Percentiles rank a stretch among this genome's conserved stretches.
Evolutionary conservation across 1,140 invertebrate genomes (phyloP).

Genomic region (Goniozus legneri): DNA sequence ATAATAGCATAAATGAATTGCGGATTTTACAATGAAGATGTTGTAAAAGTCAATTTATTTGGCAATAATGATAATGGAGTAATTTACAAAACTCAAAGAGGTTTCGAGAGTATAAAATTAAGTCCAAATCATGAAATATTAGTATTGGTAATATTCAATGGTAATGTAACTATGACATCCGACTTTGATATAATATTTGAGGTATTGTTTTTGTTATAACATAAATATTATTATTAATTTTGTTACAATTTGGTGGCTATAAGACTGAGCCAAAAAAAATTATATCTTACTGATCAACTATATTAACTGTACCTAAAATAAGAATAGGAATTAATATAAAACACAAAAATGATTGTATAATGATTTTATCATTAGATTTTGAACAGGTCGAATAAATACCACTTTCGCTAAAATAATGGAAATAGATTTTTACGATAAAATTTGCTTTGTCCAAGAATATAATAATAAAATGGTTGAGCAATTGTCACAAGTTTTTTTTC

Average conservation of each 20-base stretch:
- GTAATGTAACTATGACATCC: conserved; percentile 56
- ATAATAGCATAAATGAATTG: conserved; percentile 26
- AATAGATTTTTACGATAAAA: too few species aligned
- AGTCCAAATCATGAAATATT: conserved; percentile 69
- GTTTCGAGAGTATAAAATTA: conserved; percentile 57
- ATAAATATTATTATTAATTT: conserved; percentile 4
- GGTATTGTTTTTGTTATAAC: conserved; percentile 20
- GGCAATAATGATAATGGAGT: conserved; percentile 25
- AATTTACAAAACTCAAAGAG: conserved; percentile 50
- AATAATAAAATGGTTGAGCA: conserved; percentile 59
- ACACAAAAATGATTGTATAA: too few species aligned
- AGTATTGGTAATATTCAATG: conserved; percentile 51
- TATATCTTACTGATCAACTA: too few species aligned
- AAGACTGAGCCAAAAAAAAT: too few species aligned
- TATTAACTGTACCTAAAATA: too few species aligned
- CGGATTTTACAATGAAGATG: conserved; percentile 28
- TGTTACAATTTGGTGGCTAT: not conserved
- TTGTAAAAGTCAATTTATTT: conserved; percentile 22
- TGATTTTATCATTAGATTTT: too few species aligned
- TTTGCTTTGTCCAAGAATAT: too few species aligned
- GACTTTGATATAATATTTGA: conserved; percentile 60
- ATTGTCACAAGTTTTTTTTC: conserved; percentile 49
- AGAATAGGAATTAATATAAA: too few species aligned
- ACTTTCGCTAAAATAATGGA: too few species aligned
- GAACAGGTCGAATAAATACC: too few species aligned